A percentile compares a stretch with the other conserved stretches of the same genome.
phyloP scores from a whole-genome alignment of 1,140 invertebrate genomes.

The Harpegnathos saltator region DNA sequence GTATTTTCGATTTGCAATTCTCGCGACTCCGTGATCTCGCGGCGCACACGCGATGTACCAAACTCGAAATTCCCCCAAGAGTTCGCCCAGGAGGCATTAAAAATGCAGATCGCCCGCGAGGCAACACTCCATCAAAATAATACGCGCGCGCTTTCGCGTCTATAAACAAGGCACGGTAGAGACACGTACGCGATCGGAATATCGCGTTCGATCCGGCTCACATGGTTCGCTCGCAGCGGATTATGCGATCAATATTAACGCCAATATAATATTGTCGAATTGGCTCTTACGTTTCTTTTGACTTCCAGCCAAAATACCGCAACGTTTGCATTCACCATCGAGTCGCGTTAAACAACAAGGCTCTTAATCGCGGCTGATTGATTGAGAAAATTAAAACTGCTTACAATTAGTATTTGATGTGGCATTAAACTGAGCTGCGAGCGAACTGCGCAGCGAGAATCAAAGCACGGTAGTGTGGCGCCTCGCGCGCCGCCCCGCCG shows the following conservation, averaged over 20 bases:
- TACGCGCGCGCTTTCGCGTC: neutral
- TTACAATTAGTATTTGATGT: too few species aligned
- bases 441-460: neutral
- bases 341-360: too few species aligned
- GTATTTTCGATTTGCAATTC: conserved; percentile 58
- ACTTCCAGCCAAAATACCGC: too few species aligned
- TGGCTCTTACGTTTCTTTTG: too few species aligned
- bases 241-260: neutral
- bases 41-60: conserved; percentile 50
- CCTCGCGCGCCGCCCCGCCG: too few species aligned
- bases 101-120: conserved; percentile 35
- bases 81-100: conserved; percentile 32
- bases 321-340: too few species aligned
- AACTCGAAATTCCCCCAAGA: conserved; percentile 33
- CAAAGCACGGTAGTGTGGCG: neutral
- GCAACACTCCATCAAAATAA: conserved; percentile 40
- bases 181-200: neutral
- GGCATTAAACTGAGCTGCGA: too few species aligned
- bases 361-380: too few species aligned
- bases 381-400: too few species aligned
- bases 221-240: neutral
- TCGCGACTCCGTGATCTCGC: conserved; percentile 30
- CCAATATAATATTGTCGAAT: too few species aligned
- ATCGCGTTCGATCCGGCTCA: neutral
- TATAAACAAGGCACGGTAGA: too few species aligned